These are phyloP conservation scores for Aphaenogaster ashmeadi DNA, from an alignment of 1,140 invertebrate species.

Conservation along the genomic window DNA sequence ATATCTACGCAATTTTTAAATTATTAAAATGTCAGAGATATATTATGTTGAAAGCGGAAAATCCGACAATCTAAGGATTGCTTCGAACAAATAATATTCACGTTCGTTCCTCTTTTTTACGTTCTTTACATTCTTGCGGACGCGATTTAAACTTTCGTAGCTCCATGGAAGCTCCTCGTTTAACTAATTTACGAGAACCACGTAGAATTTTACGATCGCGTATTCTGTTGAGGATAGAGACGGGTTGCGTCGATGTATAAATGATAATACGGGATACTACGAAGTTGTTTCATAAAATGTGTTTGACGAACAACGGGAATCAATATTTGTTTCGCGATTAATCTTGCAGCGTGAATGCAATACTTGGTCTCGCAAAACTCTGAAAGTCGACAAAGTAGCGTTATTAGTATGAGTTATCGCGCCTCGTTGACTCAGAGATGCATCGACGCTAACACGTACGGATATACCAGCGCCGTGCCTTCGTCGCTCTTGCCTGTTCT, in stretches of 20 bases:
- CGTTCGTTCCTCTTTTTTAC: not conserved
- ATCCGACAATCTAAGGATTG: not conserved
- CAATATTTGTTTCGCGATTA: not conserved
- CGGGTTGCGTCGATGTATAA: conserved; percentile 7
- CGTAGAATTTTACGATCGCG: conserved; percentile 55
- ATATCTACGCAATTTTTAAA: not conserved
- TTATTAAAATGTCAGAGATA: not conserved
- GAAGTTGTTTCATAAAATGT: not conserved
- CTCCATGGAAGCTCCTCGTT: conserved; percentile 28
- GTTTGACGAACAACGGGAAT: not conserved
- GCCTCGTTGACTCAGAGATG: not conserved
- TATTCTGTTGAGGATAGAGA: not conserved
- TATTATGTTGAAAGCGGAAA: not conserved
- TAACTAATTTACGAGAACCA: conserved; percentile 65
- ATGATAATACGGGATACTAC: not conserved
- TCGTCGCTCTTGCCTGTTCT: not conserved
- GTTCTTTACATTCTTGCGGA: not conserved
- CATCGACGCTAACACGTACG: not conserved
- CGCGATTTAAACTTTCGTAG: not conserved
- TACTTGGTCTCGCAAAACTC: not conserved
- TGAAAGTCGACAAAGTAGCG: not conserved
- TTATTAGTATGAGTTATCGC: not conserved
- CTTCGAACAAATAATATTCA: not conserved
- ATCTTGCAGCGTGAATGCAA: conserved; percentile 6
- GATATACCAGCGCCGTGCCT: too few relatives aligned